Base-by-base conservation (phyloP, 2,888 invertebrate genomes). In the Torymus texanus region DNA sequence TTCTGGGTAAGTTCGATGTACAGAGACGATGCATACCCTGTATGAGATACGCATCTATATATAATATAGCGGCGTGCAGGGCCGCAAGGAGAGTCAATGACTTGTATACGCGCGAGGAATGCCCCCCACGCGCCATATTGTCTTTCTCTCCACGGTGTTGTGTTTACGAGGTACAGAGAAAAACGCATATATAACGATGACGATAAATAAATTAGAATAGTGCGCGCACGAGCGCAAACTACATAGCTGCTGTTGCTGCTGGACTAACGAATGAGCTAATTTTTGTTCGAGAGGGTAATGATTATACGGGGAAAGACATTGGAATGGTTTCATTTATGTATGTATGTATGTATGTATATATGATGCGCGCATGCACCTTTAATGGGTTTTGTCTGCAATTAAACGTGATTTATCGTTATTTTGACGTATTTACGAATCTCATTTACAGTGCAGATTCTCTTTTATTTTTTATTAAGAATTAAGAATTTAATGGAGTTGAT, bases 21-120 rank as follows among this genome's bases (percentile, higher is more conserved):
- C 16, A 3, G n/a, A 21, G 53, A 65, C 21, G 29, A 63, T 65
- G 51, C n/a, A 51, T 24, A 3, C 24, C 10, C 29, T 41, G 55
- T 41, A 68, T 68, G 68, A 75, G 75, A 68, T 68, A 68, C 55
- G 75, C 75, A 75, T 75, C 75, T 61, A 18, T 41, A 56, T 70
- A 50, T 56, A 41, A 58, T 50, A 29, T 2, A 2, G 5, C n/a
- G 13, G 41, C 14, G 51, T n/a, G 41, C 12, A 50, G 21, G 21
- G 8, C n/a, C 18, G 70, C 58, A 21, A 70, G 58, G 13, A n/a
- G 56, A 68, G 68, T 63, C 73, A 63, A 73, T 16, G 63, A 73
- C 73, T 55, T 63, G 2, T 21, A 21, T 21, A 21, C 21, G 2
- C 41, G 41, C 41, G 8, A 41, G 41, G 41, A 41, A 41, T 41